A percentile compares a stretch with the other conserved stretches of the same genome.
These are phyloP conservation scores for Euzetes globulus DNA, from an alignment of 2,888 invertebrate species.

Conservation along the genomic window DNA sequence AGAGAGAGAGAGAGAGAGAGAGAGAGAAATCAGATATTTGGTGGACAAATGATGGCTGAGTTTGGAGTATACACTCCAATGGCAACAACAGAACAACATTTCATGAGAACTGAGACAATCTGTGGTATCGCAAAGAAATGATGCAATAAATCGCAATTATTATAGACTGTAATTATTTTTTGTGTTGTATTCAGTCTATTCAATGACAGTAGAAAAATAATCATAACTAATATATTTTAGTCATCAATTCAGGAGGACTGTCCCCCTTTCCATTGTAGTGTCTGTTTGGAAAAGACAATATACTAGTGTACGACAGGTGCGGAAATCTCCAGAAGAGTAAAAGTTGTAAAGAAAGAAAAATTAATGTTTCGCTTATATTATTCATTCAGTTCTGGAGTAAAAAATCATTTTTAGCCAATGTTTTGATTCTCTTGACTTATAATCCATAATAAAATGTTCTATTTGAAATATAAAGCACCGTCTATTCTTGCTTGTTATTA, in stretches of 20 bases:
- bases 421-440: neutral
- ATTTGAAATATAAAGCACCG: neutral
- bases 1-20: neutral
- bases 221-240: conserved; percentile 20
- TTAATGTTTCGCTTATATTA: neutral
- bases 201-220: conserved; percentile 14
- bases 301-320: neutral
- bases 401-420: conserved; percentile 1
- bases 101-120: conserved; percentile 21
- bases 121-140: conserved; percentile 15
- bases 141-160: conserved; percentile 29
- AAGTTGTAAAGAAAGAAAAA: neutral
- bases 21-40: neutral
- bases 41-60: neutral
- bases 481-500: too few relatives aligned
- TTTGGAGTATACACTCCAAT: conserved; percentile 5
- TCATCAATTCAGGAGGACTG: neutral
- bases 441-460: neutral
- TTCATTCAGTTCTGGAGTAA: neutral
- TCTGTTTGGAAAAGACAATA: neutral
- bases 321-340: neutral
- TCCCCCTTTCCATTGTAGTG: neutral
- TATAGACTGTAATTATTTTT: conserved; percentile 17
- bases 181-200: neutral
- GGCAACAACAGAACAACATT: conserved; percentile 6